phyloP scores from a whole-genome alignment of 2,113 vertebrate genomes.

The Sturnus vulgaris region DNA sequence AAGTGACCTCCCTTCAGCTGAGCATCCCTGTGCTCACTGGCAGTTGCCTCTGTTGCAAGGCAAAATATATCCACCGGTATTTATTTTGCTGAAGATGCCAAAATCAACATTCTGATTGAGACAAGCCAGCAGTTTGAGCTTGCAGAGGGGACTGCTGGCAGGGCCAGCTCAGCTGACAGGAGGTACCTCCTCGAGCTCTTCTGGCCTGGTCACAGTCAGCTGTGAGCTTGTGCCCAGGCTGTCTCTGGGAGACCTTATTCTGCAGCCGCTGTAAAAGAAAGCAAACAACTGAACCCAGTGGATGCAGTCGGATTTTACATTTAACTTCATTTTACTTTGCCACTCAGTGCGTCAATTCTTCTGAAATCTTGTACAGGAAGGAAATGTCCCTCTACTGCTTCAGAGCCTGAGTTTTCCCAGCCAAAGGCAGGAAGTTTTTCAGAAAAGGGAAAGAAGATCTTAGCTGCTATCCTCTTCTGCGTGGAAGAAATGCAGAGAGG shows the following conservation, averaged over 20 bases:
- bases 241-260: rapidly evolving
- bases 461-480: background rate
- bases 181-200: background rate
- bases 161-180: background rate
- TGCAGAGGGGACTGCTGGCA: background rate
- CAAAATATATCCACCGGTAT: background rate
- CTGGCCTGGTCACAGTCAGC: background rate
- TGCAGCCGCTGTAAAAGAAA: background rate
- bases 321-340: background rate
- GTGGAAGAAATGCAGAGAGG: background rate
- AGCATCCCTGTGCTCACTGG: rapidly evolving
- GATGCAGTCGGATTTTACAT: background rate
- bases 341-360: background rate
- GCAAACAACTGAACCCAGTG: rapidly evolving
- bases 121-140: background rate
- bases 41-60: background rate
- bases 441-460: background rate
- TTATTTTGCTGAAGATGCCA: background rate
- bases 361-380: background rate
- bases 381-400: background rate
- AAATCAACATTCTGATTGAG: background rate
- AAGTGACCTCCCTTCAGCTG: background rate
- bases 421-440: background rate
- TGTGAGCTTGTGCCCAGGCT: background rate
- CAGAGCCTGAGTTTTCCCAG: background rate